phyloP scores from a whole-genome alignment of 2,113 vertebrate genomes.

The Gymnobelideus leadbeateri region DNA sequence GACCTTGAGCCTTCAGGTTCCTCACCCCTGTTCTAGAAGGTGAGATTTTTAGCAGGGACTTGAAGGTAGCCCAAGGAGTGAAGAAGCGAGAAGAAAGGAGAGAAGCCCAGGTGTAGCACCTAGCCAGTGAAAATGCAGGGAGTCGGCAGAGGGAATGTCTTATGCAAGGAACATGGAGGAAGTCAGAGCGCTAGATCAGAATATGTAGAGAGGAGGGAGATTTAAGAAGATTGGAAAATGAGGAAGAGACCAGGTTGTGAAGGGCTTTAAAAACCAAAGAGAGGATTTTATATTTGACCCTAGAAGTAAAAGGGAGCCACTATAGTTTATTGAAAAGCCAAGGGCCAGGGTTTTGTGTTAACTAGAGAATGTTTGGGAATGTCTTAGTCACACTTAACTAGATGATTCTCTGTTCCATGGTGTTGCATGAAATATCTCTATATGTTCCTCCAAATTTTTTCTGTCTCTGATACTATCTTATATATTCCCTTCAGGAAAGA shows the following conservation, averaged over 20 bases:
- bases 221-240: neutral
- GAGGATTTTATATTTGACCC: no score
- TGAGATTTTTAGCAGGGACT: no score
- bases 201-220: neutral
- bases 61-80: neutral
- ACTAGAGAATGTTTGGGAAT: neutral
- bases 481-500: conserved; percentile 7
- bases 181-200: neutral
- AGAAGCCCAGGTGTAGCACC: no score
- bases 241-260: neutral
- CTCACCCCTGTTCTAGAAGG: no score
- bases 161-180: neutral
- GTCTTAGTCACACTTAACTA: neutral
- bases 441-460: neutral
- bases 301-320: neutral
- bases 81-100: neutral
- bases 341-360: neutral
- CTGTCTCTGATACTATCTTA: neutral
- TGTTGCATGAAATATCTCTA: neutral
- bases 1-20: no score
- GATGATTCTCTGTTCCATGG: neutral
- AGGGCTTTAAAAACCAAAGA: no score
- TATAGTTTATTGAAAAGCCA: neutral
- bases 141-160: neutral
- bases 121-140: neutral